phyloP scores from a whole-genome alignment of 2,888 invertebrate species.

The Sarcophaga carnaria region DNA sequence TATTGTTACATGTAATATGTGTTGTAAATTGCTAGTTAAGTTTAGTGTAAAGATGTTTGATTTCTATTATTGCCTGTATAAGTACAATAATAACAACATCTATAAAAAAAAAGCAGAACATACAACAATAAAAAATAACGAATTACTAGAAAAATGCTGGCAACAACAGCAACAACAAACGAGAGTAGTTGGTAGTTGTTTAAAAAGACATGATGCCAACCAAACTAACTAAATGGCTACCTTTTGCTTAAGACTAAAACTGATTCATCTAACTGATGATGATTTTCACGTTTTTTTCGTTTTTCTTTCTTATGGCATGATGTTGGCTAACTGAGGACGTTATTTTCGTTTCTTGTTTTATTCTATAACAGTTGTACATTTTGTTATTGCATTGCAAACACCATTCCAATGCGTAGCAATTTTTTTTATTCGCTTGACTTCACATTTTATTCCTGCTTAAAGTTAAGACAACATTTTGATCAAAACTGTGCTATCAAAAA shows the following conservation, averaged over 20 bases:
- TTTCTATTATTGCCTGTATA: conserved; percentile 63
- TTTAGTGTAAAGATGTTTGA: conserved; percentile 69
- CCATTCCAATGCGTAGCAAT: conserved; percentile 73
- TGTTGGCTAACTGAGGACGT: conserved; percentile 57
- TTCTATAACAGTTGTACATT: conserved; percentile 64
- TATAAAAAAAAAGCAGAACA: conserved; percentile 29
- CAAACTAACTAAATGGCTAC: conserved; percentile 67
- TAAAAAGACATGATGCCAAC: conserved; percentile 67
- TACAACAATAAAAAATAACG: conserved; percentile 17
- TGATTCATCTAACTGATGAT: conserved; percentile 69
- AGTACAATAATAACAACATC: conserved; percentile 56
- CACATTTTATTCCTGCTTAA: conserved; percentile 46
- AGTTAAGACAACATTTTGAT: conserved; percentile 65
- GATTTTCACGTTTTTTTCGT: conserved; percentile 66
- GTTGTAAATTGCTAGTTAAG: conserved; percentile 70
- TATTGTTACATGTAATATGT: conserved; percentile 69
- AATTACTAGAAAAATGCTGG: conserved; percentile 25
- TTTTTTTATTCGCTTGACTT: conserved; percentile 39
- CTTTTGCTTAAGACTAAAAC: conserved; percentile 53
- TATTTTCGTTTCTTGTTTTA: conserved; percentile 44
- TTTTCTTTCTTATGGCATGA: conserved; percentile 60
- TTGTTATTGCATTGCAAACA: conserved; percentile 73
- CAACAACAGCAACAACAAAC: conserved; percentile 59
- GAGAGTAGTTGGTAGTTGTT: conserved; percentile 64
- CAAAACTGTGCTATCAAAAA: conserved; percentile 49